A percentile compares a stretch with the other conserved stretches of the same genome.
Evolutionary conservation across 2,797 vertebrate genomes (phyloP).

Genomic region (Leucoraja ocellata): DNA sequence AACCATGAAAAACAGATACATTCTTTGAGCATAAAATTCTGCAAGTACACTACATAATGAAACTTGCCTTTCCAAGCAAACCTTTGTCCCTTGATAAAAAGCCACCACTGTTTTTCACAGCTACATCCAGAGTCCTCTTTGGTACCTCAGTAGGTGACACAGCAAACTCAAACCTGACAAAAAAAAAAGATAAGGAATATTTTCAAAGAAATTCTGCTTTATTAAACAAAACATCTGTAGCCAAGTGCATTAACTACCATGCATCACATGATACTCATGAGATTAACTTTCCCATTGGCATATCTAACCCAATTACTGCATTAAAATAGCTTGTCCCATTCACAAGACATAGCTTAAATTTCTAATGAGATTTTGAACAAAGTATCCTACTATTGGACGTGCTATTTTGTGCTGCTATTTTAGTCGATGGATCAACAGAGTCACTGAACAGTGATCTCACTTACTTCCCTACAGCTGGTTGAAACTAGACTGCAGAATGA

Average conservation of each 20-base stretch:
- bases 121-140: constrained; percentile 81
- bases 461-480: not conserved
- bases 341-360: not conserved
- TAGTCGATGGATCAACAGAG: not conserved
- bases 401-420: not conserved
- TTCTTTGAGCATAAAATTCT: not conserved
- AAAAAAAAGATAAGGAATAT: not conserved
- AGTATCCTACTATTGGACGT: not conserved
- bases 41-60: not conserved
- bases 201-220: not conserved
- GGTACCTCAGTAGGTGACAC: constrained; percentile 80
- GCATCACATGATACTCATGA: not conserved
- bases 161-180: constrained; percentile 82
- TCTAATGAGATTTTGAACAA: not conserved
- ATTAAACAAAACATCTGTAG: not conserved
- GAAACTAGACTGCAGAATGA: not conserved
- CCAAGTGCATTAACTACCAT: not conserved
- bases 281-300: not conserved
- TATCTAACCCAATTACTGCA: not conserved
- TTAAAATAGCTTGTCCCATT: not conserved
- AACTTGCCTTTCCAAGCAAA: constrained; percentile 82
- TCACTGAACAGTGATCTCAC: not conserved
- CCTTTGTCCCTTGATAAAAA: constrained; percentile 93
- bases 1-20: not conserved
- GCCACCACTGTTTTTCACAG: constrained; percentile 88